Evolutionary conservation across 2,797 vertebrate genomes (phyloP), one percentile per base, ranked within the genome.

Genomic region (Sebastes elongatus): DNA sequence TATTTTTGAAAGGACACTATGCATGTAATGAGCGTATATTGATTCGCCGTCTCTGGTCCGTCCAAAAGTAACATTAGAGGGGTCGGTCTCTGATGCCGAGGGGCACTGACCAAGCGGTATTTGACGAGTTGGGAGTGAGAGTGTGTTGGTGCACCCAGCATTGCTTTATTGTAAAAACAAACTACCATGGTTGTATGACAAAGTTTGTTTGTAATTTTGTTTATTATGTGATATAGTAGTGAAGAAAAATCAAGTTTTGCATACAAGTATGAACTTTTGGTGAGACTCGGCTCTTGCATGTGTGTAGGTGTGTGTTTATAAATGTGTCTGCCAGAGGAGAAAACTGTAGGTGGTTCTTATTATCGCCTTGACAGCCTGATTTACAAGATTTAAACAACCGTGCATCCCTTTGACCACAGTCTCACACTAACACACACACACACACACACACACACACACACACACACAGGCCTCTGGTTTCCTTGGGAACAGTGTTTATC

Each of bases 401-500:
- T 75, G 53, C 66, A 88, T 88, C 81, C 80, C 25, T 78, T 74
- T 71, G 78, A 85, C 76, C 74, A 27, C 61, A 69, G 53, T 23
- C 2, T 33, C 28, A 18, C 71, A 66, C 57, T 23, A 0, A 53
- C 57, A 68, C 57, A 53, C 57, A 53, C 57, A 64, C 57, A 53
- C 32, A 23, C 38, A 68, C 49, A 67, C 49, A 66, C 56, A 55
- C 55, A 64, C 46, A 76, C 62, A 38, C 49, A 33, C 32, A 33
- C 30, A 32, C 30, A 32, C 30, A 32, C 30, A 3, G 38, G 53
- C 35, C 42, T 66, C 56, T 72, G 53, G 89, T 92, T 90, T 91
- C 88, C 84, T 57, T 88, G 86, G 89, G 82, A 91, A 91, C 86
- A 28, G 57, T 85, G 76, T 91, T 91, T 85, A 91, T 90, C 76